These are phyloP conservation scores for Hippoglossus hippoglossus DNA, from an alignment of 2,797 vertebrate genomes.

Conservation along the genomic window DNA sequence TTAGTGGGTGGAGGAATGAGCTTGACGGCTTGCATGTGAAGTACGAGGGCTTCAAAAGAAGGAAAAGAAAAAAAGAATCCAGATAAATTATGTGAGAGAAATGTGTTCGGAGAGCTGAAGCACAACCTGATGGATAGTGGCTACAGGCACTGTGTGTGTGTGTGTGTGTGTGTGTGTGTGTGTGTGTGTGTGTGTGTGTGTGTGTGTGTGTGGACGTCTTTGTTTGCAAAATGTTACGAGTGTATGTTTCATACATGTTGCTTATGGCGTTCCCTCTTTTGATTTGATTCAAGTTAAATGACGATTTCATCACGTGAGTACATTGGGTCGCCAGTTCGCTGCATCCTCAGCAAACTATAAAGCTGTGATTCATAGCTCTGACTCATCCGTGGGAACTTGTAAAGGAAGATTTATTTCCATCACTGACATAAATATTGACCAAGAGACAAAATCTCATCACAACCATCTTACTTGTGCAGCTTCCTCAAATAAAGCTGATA, in stretches of 20 bases:
- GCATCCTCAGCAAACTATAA: constrained; percentile 33
- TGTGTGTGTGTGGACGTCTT: neutral
- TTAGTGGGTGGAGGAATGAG: constrained; percentile 68
- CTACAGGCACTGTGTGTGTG: neutral
- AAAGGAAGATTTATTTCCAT: constrained; percentile 38
- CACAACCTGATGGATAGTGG: constrained; percentile 32
- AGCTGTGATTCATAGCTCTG: constrained; percentile 45
- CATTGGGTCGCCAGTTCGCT: constrained; percentile 11
- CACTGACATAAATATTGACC: constrained; percentile 13
- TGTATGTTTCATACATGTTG: constrained; percentile 2
- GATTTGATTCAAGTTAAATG: constrained; percentile 18
- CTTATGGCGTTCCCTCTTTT: neutral
- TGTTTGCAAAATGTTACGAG: neutral
- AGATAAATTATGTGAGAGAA: constrained; percentile 59
- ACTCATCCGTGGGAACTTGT: constrained; percentile 34
- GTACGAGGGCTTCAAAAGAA: constrained; percentile 21
- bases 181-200: neutral
- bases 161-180: neutral
- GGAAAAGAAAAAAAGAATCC: constrained; percentile 22
- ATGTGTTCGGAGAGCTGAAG: constrained; percentile 39
- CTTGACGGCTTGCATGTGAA: constrained; percentile 50
- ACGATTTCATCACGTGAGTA: constrained; percentile 54
- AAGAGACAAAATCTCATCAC: constrained; percentile 20
- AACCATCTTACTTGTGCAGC: constrained; percentile 1
- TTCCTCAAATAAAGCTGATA: neutral